A percentile compares a stretch with the other conserved stretches of the same genome.
Evolutionary conservation across 2,797 vertebrate species (phyloP).

Genomic region (Urocyon cinereoargenteus): DNA sequence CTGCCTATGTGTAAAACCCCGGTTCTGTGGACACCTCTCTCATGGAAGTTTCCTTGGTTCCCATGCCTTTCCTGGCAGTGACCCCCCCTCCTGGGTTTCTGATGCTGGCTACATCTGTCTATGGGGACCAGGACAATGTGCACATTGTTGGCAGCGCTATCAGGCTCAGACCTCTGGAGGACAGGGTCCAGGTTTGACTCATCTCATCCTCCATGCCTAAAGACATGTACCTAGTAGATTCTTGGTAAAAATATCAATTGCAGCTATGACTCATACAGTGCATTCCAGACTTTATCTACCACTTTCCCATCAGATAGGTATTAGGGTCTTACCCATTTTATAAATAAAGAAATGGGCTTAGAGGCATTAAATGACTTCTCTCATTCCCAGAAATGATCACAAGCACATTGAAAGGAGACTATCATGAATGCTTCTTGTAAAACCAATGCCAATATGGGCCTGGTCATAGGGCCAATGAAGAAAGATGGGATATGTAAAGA

Average conservation of each 20-base stretch:
- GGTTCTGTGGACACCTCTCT: neutral
- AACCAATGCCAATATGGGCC: neutral
- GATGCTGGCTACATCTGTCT: neutral
- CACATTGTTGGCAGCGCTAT: neutral
- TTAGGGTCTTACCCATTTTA: neutral
- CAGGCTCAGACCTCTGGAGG: neutral
- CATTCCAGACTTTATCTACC: neutral
- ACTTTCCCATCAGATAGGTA: neutral
- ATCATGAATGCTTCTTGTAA: neutral
- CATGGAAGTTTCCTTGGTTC: neutral
- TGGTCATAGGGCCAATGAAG: neutral
- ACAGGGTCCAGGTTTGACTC: neutral
- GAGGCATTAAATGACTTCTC: neutral
- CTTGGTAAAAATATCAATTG: neutral
- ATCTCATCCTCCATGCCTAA: neutral
- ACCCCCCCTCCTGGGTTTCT: neutral
- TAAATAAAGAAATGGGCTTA: neutral
- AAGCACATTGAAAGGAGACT: neutral
- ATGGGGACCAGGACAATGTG: neutral
- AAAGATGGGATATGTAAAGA: neutral
- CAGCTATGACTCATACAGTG: accelerated
- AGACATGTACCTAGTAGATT: accelerated
- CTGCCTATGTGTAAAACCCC: neutral
- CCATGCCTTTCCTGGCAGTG: neutral
- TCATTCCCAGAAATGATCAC: neutral